Base-by-base conservation (phyloP, 2,797 vertebrate genomes). In the Pangasius krempfi region DNA sequence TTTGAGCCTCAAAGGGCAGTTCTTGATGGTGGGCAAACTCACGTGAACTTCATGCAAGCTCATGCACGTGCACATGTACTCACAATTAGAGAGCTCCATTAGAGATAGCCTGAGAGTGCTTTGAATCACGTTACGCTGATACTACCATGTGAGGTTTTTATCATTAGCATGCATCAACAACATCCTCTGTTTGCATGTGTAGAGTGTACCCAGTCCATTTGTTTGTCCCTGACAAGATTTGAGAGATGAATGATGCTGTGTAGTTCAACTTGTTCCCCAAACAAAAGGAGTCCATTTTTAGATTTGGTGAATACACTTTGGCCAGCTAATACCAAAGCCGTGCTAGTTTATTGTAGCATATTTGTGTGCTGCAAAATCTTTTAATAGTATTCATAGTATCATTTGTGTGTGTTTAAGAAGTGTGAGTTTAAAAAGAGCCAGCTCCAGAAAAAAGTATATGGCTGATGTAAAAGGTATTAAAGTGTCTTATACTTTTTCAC, bases 121-220 rank as follows among this genome's bases (percentile, higher is more conserved):
- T 30, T 73, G 83, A 85, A 62, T 89, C 85, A 60, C 73, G 20
- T 62, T 54, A 85, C 0, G 0, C 70, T 68, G 27, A 80, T n/a
- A 75, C 58, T 8, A 86, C 13, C 78, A 89, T 27, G 86, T 90
- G 85, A 87, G 78, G 14, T 82, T 88, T 80, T 22, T 89, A 76
- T n/a, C 47, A 75, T 47, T 76, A 37, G 25, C 22, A 33, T 40
- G 40, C 13, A 81, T 87, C 27, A 22, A 66, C 62, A 72, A 2
- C 62, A 82, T 33, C 27, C 50, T 73, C 37, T 73, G n/a, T 70
- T 64, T n/a, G 56, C 12, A 37, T 20, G 44, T 16, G 0, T 33
- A 47, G 30, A 40, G 7, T 86, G 33, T 27, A 70, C 52, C 18
- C 10, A n/a, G n/a, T 73, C 80, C 52, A 47, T 81, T 56, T 80